These are phyloP conservation scores for Cataglyphis albicans DNA, from an alignment of 2,888 invertebrate genomes.

Conservation along the genomic window DNA sequence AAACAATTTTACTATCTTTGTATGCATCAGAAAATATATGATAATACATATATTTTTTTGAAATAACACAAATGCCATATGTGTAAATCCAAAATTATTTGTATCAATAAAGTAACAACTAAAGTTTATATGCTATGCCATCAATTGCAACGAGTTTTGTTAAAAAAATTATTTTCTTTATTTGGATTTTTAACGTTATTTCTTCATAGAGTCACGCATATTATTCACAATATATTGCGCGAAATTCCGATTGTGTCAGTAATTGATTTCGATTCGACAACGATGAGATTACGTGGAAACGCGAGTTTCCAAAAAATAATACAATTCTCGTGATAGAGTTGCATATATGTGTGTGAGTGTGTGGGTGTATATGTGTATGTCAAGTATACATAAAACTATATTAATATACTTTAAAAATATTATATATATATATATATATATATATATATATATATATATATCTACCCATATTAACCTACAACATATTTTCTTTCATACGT, in stretches of 20 bases:
- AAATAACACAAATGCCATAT: neutral
- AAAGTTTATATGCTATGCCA: constrained; percentile 17
- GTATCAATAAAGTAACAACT: neutral
- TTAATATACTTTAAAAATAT: constrained; percentile 74
- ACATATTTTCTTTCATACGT: constrained; percentile 75
- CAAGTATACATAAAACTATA: constrained; percentile 67
- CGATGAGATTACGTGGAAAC: constrained; percentile 45
- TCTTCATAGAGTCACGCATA: constrained; percentile 34
- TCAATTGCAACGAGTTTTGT: constrained; percentile 38
- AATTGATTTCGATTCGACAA: constrained; percentile 41
- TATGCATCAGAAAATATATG: constrained; percentile 10
- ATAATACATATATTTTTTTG: neutral
- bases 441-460: constrained; percentile 68
- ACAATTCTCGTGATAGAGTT: constrained; percentile 53
- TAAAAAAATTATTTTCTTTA: constrained; percentile 57
- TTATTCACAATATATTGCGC: constrained; percentile 49
- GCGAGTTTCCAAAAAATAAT: constrained; percentile 47
- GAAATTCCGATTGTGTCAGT: constrained; percentile 20
- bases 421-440: constrained; percentile 69
- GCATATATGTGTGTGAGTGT: neutral
- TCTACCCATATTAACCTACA: constrained; percentile 77
- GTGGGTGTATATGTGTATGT: neutral
- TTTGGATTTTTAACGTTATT: constrained; percentile 40
- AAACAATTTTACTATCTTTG: constrained; percentile 14
- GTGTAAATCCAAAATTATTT: neutral